Conservation (phyloP, 2,888 invertebrate species). For the Thecocarcelia acutangulata region DNA sequence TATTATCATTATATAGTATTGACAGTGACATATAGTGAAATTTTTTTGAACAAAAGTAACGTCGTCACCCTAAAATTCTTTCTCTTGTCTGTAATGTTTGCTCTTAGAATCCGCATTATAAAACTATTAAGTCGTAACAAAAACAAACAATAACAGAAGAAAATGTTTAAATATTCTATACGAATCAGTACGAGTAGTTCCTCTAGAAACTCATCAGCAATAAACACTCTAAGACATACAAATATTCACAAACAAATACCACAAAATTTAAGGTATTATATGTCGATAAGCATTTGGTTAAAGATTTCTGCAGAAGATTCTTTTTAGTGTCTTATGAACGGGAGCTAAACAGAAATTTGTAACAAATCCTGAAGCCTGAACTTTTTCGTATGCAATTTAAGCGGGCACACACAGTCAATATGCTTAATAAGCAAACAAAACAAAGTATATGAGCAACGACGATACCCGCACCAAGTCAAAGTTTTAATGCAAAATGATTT, state of each 20-base stretch:
- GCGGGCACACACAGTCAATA: no score
- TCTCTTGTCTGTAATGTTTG: background rate
- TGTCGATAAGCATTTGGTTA: background rate
- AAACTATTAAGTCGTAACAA: slow-evolving; percentile 48
- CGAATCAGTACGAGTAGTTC: slow-evolving; percentile 55
- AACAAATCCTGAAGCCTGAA: no score
- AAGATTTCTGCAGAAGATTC: no score
- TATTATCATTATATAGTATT: slow-evolving; percentile 68
- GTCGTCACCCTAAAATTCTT: background rate
- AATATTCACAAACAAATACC: slow-evolving; percentile 60
- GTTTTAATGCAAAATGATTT: no score
- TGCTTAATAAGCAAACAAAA: no score
- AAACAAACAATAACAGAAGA: slow-evolving; percentile 35
- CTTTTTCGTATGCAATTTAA: no score
- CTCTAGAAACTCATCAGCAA: slow-evolving; percentile 61
- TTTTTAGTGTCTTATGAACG: no score
- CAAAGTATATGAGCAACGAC: no score
- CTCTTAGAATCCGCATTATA: slow-evolving; percentile 39
- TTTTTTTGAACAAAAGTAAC: slow-evolving; percentile 24
- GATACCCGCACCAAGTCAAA: no score
- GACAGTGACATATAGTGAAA: slow-evolving; percentile 68
- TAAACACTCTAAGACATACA: slow-evolving; percentile 64
- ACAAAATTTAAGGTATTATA: slow-evolving; percentile 43
- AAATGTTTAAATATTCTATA: slow-evolving; percentile 26
- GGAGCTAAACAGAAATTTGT: no score